Conservation (phyloP, 2,888 invertebrate genomes). For the Gordius sp. region DNA sequence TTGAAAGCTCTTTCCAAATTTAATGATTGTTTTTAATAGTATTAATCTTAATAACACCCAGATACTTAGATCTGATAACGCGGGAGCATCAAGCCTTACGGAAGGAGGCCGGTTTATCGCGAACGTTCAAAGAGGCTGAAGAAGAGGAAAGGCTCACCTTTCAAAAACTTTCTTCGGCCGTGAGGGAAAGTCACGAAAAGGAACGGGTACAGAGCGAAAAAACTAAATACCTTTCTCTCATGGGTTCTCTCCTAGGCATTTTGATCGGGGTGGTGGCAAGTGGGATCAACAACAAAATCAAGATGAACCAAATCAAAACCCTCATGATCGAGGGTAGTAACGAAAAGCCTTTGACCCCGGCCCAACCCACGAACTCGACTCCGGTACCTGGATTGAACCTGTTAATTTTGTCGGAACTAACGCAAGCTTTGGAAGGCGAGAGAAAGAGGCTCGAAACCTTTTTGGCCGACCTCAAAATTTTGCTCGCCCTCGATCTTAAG, state of each 20-base stretch:
- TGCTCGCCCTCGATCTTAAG: not conserved
- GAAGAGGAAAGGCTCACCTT: conserved; percentile 30
- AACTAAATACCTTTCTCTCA: conserved; percentile 56
- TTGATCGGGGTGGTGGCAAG: conserved; percentile 33
- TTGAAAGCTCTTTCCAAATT: too few species aligned
- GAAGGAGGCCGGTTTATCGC: conserved; percentile 27
- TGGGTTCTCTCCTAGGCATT: conserved; percentile 42
- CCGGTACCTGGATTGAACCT: not conserved
- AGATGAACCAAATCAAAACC: not conserved
- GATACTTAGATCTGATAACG: conserved; percentile 45
- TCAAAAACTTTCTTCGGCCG: conserved; percentile 43
- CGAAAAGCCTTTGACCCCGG: not conserved
- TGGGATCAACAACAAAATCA: not conserved
- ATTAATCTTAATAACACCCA: not conserved
- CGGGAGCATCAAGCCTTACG: conserved; percentile 38
- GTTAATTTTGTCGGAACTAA: not conserved
- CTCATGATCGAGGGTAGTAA: not conserved
- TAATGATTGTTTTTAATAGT: too few species aligned
- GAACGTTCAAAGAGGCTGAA: conserved; percentile 17
- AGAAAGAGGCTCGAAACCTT: not conserved
- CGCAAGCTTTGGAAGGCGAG: not conserved
- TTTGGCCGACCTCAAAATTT: not conserved
- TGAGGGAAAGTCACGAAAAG: conserved; percentile 53
- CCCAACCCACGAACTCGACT: not conserved
- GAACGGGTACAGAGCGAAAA: conserved; percentile 52